A percentile compares a stretch with the other conserved stretches of the same genome.
Conservation (phyloP, 2,797 vertebrate genomes). For the Oreonectes daqikongensis region DNA sequence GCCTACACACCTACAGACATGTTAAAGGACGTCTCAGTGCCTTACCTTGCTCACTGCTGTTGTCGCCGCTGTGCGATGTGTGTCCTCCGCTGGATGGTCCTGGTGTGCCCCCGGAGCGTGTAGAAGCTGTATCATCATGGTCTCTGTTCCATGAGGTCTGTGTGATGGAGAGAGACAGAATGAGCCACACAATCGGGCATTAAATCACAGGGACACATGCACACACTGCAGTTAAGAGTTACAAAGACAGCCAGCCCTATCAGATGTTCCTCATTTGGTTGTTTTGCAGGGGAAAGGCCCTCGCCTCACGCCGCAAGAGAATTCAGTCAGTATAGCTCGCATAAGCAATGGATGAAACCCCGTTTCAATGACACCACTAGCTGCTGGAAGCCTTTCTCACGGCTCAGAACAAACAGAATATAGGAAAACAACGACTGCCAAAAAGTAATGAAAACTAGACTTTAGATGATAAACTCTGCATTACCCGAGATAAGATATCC, state of each 20-base stretch:
- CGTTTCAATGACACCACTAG: background rate
- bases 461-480: background rate
- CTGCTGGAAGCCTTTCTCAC: background rate
- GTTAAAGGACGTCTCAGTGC: conserved; percentile 10
- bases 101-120: conserved; percentile 94
- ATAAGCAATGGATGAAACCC: background rate
- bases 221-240: conserved; percentile 32
- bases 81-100: conserved; percentile 97
- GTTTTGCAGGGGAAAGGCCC: conserved; percentile 19
- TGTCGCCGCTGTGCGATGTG: conserved; percentile 98
- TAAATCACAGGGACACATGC: conserved; percentile 41
- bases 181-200: conserved; percentile 46
- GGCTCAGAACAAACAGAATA: background rate
- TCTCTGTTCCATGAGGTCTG: conserved; percentile 99
- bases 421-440: background rate
- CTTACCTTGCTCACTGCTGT: conserved; percentile 99
- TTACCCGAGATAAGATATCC: conserved; percentile 44
- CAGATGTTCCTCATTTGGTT: conserved; percentile 52
- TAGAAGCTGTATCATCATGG: conserved; percentile 96
- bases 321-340: background rate
- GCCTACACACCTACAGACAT: too few relatives aligned
- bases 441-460: background rate
- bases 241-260: conserved; percentile 52
- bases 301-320: conserved; percentile 27
- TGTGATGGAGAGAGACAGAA: conserved; percentile 2